These are phyloP conservation scores for Serinus canaria DNA, from an alignment of 2,113 vertebrate genomes.

Conservation along the genomic window DNA sequence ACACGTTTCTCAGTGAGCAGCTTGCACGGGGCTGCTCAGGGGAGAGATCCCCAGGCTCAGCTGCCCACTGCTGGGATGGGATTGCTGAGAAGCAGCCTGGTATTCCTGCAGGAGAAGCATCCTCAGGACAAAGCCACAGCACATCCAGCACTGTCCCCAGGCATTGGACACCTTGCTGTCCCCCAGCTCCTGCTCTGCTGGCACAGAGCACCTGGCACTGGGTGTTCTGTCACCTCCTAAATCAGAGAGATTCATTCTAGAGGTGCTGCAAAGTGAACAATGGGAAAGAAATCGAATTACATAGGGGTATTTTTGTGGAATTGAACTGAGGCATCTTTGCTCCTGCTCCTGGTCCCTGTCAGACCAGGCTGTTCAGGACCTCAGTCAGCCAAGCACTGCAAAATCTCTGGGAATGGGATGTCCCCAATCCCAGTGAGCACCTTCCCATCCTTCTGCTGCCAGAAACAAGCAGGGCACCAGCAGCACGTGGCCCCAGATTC, in stretches of 20 bases:
- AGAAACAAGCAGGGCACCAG: fast-evolving
- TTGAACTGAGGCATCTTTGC: neutral
- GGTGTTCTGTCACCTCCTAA: neutral
- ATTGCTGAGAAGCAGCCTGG: slow-evolving; percentile 33
- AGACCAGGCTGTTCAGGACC: neutral
- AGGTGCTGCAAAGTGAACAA: neutral
- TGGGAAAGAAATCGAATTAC: neutral
- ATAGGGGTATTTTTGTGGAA: neutral
- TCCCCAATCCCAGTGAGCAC: neutral
- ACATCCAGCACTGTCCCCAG: neutral
- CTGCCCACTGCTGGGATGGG: neutral
- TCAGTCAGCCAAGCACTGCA: fast-evolving
- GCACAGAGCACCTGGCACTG: neutral
- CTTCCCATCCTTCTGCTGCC: fast-evolving
- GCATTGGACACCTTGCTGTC: neutral
- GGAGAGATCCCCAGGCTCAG: neutral
- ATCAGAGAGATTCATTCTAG: neutral
- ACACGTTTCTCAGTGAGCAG: neutral
- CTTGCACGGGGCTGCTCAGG: fast-evolving
- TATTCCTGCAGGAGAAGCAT: neutral
- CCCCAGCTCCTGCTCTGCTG: neutral
- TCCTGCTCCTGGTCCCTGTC: neutral
- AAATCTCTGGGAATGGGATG: neutral
- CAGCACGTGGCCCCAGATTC: fast-evolving
- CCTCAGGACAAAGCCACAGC: neutral